Percentiles rank a stretch among this genome's conserved stretches.
These are phyloP conservation scores for Caenorhabditis drosophilae DNA, from an alignment of 2,888 invertebrate species.

Conservation along the genomic window DNA sequence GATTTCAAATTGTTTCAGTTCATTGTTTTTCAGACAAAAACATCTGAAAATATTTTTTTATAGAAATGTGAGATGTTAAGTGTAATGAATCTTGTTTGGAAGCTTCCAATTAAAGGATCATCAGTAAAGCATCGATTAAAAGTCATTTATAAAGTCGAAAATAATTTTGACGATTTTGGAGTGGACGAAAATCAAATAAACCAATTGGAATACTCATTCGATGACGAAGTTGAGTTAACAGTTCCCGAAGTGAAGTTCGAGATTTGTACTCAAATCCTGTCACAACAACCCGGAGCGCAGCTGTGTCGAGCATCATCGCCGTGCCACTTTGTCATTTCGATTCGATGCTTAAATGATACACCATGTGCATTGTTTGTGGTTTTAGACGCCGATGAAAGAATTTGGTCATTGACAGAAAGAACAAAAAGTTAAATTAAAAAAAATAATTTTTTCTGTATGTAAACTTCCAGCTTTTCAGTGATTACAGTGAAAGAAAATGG, in stretches of 20 bases:
- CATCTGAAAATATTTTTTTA: too few species aligned
- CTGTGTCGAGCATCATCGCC: constrained; percentile 59
- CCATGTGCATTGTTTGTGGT: constrained; percentile 45
- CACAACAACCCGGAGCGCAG: constrained; percentile 64
- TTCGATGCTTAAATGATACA: constrained; percentile 39
- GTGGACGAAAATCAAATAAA: neutral
- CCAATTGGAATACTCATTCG: constrained; percentile 43
- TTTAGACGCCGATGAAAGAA: constrained; percentile 55
- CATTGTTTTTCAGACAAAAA: too few species aligned
- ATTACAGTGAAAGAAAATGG: constrained; percentile 65
- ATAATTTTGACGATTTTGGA: neutral
- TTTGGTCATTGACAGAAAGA: constrained; percentile 47
- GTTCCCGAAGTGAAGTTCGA: constrained; percentile 55
- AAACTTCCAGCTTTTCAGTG: constrained; percentile 58
- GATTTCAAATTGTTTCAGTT: too few species aligned
- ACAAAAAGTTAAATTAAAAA: constrained; percentile 34
- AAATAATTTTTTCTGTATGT: too few species aligned
- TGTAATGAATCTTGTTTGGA: constrained; percentile 24
- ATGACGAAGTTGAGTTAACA: constrained; percentile 46
- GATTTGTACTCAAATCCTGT: constrained; percentile 65
- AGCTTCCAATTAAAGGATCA: constrained; percentile 25
- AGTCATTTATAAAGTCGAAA: constrained; percentile 18
- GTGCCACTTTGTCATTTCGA: constrained; percentile 64
- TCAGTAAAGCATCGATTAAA: constrained; percentile 28
- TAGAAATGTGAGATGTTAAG: constrained; percentile 10